Evolutionary conservation across 1,140 invertebrate genomes (phyloP), one percentile per base, ranked within the genome.

Genomic region (Vanessa atalanta): DNA sequence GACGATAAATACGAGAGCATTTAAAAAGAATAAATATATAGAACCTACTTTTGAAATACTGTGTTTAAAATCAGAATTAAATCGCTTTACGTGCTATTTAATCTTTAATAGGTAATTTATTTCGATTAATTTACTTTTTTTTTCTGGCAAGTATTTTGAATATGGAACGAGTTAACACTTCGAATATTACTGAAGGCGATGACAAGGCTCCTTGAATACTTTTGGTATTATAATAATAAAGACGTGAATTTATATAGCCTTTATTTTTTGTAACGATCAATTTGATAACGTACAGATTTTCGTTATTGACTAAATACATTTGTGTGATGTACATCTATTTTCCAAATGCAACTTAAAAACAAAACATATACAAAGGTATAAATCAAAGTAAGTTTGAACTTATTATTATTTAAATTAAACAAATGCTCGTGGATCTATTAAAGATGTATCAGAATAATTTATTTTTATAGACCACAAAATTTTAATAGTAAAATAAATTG

Each of bases 1-100:
- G 73, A 71, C 75, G 67, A 55, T 71, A 69, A 65, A 69, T 64
- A 68, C 37, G 60, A 55, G 31, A 74, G 57, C 23, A 9, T 37
- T 61, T 8, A 61, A 61, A 61, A 61, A 23, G 13, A 37, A 37
- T 26, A 61, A 61, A 61, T 61, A 37, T 61, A 31, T 15, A 37
- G 12, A 14, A 8, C 13, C 8, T 26, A 68, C 31, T 70, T 48
- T 64, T 51, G 23, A 11, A 26, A 57, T 57, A 57, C n/a, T 43
- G n/a, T 48, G 12, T 43, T 43, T 55, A 12, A 37, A 31, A 37
- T 61, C 26, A 15, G 26, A 26, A 61, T 61, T 37, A 61, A 31
- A 37, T 13, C 5, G 26, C 16, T 31, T 26, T 55, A 8, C 7
- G 8, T n/a, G 11, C 1, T 4, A 51, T 51, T 51, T 51, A n/a